Conservation (phyloP, 2,113 vertebrate genomes). For the Plecotus auritus region DNA sequence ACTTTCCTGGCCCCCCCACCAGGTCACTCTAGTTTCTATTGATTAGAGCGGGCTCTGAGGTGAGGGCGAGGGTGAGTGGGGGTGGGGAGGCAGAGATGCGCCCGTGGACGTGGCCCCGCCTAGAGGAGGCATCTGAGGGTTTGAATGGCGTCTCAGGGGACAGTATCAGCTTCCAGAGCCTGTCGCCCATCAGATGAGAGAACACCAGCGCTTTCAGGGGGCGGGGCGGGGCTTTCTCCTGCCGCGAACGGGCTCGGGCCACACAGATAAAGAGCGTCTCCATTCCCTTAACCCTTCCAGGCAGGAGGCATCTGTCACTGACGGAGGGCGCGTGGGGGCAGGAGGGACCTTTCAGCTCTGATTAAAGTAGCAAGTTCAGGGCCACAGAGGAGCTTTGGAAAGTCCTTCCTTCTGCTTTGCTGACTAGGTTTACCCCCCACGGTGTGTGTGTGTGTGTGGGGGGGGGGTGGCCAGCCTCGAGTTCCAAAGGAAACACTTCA, state of each 20-base stretch:
- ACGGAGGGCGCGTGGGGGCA: constrained; percentile 46
- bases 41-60: constrained; percentile 52
- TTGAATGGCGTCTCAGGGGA: constrained; percentile 91
- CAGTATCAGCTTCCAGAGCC: constrained; percentile 90
- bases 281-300: constrained; percentile 81
- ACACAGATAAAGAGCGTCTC: constrained; percentile 94
- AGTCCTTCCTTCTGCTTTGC: background rate
- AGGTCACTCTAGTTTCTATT: constrained; percentile 32
- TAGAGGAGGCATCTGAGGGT: constrained; percentile 77
- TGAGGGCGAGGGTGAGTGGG: background rate
- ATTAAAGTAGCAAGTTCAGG: constrained; percentile 65
- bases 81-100: constrained; percentile 64
- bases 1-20: background rate
- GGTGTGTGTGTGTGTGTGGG: too few relatives aligned
- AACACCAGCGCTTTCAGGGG: constrained; percentile 93
- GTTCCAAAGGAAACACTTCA: background rate
- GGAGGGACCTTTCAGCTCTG: constrained; percentile 67
- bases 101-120: constrained; percentile 70
- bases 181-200: constrained; percentile 90
- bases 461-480: background rate
- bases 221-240: constrained; percentile 78
- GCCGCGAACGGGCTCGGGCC: constrained; percentile 88
- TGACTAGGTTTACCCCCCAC: background rate
- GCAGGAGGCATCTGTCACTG: constrained; percentile 81
- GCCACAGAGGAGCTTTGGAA: constrained; percentile 69